A percentile compares a stretch with the other conserved stretches of the same genome.
These are phyloP conservation scores for Muntiacus reevesi DNA, from an alignment of 2,113 vertebrate genomes.

Conservation along the genomic window DNA sequence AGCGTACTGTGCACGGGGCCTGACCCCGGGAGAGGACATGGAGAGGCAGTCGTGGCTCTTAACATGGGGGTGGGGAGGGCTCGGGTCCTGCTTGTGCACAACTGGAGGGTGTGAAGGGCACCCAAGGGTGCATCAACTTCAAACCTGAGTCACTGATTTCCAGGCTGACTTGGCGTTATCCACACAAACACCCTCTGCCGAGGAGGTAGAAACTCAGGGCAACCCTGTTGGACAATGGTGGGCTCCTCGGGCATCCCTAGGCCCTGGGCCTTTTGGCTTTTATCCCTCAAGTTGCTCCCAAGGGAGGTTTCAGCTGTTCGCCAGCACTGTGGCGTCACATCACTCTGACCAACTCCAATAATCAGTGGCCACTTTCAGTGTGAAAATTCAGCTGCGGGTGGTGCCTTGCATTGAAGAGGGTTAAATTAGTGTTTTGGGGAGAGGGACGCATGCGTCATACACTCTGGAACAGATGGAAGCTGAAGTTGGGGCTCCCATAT, in stretches of 20 bases:
- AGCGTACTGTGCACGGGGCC: not conserved
- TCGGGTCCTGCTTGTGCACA: not conserved
- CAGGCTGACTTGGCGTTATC: not conserved
- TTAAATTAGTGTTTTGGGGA: not conserved
- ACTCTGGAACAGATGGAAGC: not conserved
- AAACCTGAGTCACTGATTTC: not conserved
- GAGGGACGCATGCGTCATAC: not conserved
- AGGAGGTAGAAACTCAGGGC: not conserved
- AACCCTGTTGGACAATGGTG: not conserved
- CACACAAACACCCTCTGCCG: not conserved
- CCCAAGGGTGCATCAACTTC: not conserved
- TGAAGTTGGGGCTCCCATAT: accelerated
- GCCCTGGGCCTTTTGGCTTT: not conserved
- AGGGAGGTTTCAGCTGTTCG: not conserved
- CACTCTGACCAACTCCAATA: not conserved
- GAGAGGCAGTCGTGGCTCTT: not conserved
- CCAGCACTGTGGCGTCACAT: not conserved
- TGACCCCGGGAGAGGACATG: not conserved
- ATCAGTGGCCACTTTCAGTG: not conserved
- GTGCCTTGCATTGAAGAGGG: not conserved
- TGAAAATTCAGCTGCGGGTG: not conserved
- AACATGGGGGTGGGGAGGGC: not conserved
- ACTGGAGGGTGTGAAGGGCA: accelerated
- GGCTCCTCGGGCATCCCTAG: not conserved
- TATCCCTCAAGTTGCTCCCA: not conserved